Base-by-base conservation (phyloP, 2,888 invertebrate species). In the Pomacea canaliculata region DNA sequence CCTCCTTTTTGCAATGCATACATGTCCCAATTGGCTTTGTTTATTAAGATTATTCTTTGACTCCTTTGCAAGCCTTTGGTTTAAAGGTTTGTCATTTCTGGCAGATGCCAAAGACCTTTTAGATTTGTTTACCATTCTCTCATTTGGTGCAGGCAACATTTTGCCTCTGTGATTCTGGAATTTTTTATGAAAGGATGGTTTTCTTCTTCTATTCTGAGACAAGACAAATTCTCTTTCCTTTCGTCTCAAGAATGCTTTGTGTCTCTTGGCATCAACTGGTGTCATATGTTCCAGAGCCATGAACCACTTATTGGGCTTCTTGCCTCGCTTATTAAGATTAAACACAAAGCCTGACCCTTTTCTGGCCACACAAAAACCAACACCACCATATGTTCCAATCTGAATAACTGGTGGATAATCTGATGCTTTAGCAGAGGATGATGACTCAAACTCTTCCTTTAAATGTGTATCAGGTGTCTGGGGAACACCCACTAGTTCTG, bases 271-370 rank as follows among this genome's bases (percentile, higher is more conserved):
- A 67, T 82, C 81, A 46, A 78, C 71, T 59, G 78, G 80, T 74
- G 80, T 73, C 86, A 86, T 86, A 37, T 76, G 74, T 68, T 81
- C 76, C 48, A 76, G 73, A 63, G 85, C 83, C 86, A 86, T 86
- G 76, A 85, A 86, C 86, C 86, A 85, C 37, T 82, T 80, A 56
- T 81, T 80, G 8, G 85, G 84, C 69, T 86, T 86, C 70, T 84
- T 85, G 10, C 86, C 86, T 75, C 68, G 83, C 76, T 86, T 86
- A 13, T 83, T 81, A 77, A 83, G 84, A 74, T 86, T 86, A 65
- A 85, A 85, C 49, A 79, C 60, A 75, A 86, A 27, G 48, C 74
- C 69, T 0, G 74, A 85, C 16, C 85, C 85, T 76, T 81, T 84
- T 37, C 84, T 84, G 19, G 84, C 85, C 46, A 86, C 73, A 13